Base-by-base conservation (phyloP, 2,888 invertebrate genomes). In the Eretmocerus hayati region DNA sequence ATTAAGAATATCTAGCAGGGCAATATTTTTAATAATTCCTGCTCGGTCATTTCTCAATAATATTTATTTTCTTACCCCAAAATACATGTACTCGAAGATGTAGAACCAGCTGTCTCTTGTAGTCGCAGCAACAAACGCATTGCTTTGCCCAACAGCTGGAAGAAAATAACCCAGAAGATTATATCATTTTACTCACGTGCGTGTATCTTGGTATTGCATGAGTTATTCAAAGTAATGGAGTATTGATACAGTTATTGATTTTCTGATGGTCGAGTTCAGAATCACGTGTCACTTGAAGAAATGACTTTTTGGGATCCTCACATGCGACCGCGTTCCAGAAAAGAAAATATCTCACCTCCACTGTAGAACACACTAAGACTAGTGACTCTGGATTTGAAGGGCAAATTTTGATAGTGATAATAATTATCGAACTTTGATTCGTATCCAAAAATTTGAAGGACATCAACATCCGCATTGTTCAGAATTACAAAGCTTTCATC, bases 71-170 rank as follows among this genome's bases (percentile, higher is more conserved):
- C n/a, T n/a, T 62, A 64, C 65, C 54, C 56, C 61, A 3, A 52
- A 53, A 20, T 57, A 57, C 59, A 58, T 62, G 41, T 63, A 65
- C 48, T 65, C 61, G 39, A 66, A 65, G 39, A 67, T 43, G 40
- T 60, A 60, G 26, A 65, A 60, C 36, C 50, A 52, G 39, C 61
- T 63, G 15, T 58, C 55, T 26, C 61, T 57, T 4, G 65, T 67
- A 4, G 60, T 59, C 6, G 63, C 56, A 20, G 61, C 44, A 18
- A 65, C 31, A 35, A 60, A 64, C 8, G 55, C 53, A 40, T 62
- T 61, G 31, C 57, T 61, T 2, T 46, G 19, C 5, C 48, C 59
- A 30, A 55, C 52, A n/a, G 57, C 63, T 63, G 33, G n/a, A 45
- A 47, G 11, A 9, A 11, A 35, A 16, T n/a, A n/a, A n/a, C n/a